Evolutionary conservation across 2,888 invertebrate genomes (phyloP), one percentile per base, ranked within the genome.

Genomic region (Brenthis ino): DNA sequence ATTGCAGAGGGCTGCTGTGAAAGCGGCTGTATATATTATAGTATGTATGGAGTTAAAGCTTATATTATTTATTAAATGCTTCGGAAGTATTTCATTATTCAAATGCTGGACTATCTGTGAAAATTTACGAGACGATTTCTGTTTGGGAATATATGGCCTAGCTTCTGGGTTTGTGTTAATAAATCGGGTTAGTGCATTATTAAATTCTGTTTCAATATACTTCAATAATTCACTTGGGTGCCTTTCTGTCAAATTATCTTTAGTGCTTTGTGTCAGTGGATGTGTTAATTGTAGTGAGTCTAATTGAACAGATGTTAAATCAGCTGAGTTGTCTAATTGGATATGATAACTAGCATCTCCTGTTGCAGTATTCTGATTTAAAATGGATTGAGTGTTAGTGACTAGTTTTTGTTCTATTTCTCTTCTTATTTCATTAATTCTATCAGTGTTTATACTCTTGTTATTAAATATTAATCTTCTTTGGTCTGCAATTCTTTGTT

Each of bases 401-500:
- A 5, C 33, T 33, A 33, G 33, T 33, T 33, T 33, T 33, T 1
- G 33, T 33, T 33, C 33, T 33, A 33, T 33, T 33, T 33, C 33
- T 33, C 33, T 33, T 33, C 33, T 33, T 33, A 33, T 33, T 33
- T 33, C 33, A 33, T 33, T 33, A 5, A 33, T 33, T 33, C 33
- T 33, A 33, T 33, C 5, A 33, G 5, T 33, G 5, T 33, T 1
- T 33, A 33, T 33, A 33, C 33, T 33, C 33, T 33, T 33, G 33
- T 33, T 33, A 33, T 33, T 33, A 12, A 50, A 50, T 57, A 72
- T 72, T 47, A 56, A 57, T 60, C 71, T 60, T 6, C 64, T 47
- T 50, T 72, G 70, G n/a, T 72, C 71, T 50, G 71, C 58, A 50
- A 72, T 63, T 53, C 70, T 53, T 60, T 70, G 73, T 58, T 73